Evolutionary conservation across 2,797 vertebrate genomes (phyloP).

Genomic region (Sternotherus odoratus): DNA sequence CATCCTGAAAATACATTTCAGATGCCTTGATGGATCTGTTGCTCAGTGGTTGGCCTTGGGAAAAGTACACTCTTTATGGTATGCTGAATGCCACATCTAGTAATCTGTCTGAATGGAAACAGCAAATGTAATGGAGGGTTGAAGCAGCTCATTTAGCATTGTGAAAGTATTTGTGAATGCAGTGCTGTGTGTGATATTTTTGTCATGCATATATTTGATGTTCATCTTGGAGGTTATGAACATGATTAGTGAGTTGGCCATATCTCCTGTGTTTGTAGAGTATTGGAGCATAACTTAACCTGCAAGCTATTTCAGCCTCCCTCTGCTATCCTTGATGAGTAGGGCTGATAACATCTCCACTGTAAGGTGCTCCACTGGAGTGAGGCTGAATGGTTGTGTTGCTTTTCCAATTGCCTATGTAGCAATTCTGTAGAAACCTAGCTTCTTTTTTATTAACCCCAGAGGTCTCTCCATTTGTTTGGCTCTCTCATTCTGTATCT

Average conservation of each 20-base stretch:
- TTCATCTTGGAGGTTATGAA: conserved; percentile 29
- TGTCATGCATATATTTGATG: conserved; percentile 41
- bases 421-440: conserved; percentile 63
- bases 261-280: conserved; percentile 17
- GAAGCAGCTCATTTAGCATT: conserved; percentile 63
- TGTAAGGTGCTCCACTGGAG: conserved; percentile 29
- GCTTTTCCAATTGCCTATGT: conserved; percentile 63
- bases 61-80: conserved; percentile 11
- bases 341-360: conserved; percentile 33
- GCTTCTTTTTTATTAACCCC: conserved; percentile 74
- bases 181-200: conserved; percentile 21
- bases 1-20: conserved; percentile 60
- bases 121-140: conserved; percentile 34
- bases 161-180: conserved; percentile 70
- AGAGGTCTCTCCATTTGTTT: conserved; percentile 70
- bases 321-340: conserved; percentile 43
- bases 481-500: conserved; percentile 57
- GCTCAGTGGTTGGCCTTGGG: conserved; percentile 52
- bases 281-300: conserved; percentile 55
- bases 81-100: not conserved
- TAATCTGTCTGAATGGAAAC: conserved; percentile 48
- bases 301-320: conserved; percentile 22
- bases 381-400: conserved; percentile 48
- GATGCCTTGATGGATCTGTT: conserved; percentile 36
- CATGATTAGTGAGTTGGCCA: not conserved